Evolutionary conservation across 2,113 vertebrate genomes (phyloP).

Genomic region (Podarcis muralis): DNA sequence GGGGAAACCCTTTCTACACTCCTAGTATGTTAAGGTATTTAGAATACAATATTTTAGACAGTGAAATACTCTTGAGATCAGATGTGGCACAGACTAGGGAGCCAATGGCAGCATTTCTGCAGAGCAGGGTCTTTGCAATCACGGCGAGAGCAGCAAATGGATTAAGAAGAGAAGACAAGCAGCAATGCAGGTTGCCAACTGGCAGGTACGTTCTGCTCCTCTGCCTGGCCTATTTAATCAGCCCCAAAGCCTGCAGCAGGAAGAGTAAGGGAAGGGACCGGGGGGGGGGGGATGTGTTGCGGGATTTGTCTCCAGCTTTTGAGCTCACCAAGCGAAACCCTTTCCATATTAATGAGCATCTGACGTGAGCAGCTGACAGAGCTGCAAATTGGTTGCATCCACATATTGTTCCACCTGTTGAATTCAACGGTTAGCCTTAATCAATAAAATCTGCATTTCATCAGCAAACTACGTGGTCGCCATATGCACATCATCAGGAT

Average conservation of each 20-base stretch:
- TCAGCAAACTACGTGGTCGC: not conserved
- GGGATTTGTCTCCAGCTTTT: not conserved
- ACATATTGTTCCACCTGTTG: slow-evolving; percentile 9
- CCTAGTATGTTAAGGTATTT: not conserved
- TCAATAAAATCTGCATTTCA: not conserved
- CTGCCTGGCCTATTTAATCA: slow-evolving; percentile 1
- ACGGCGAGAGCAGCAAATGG: not conserved
- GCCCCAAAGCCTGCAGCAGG: not conserved
- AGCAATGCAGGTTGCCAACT: not conserved
- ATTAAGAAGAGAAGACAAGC: slow-evolving; percentile 15
- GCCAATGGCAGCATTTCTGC: not conserved
- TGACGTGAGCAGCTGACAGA: slow-evolving; percentile 1
- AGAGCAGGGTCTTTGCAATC: not conserved
- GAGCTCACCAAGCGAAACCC: not conserved
- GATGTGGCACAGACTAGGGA: not conserved
- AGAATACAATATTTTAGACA: not conserved
- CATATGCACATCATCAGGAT: not conserved
- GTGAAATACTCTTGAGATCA: not conserved
- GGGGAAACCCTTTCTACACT: not conserved
- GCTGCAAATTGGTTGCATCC: not conserved
- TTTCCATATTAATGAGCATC: slow-evolving; percentile 2
- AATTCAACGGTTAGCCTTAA: not conserved
- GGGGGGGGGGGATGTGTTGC: accelerated
- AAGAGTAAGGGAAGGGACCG: not conserved
- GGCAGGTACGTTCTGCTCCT: not conserved